phyloP scores from a whole-genome alignment of 2,113 vertebrate genomes.

The Ploceus nigricollis region DNA sequence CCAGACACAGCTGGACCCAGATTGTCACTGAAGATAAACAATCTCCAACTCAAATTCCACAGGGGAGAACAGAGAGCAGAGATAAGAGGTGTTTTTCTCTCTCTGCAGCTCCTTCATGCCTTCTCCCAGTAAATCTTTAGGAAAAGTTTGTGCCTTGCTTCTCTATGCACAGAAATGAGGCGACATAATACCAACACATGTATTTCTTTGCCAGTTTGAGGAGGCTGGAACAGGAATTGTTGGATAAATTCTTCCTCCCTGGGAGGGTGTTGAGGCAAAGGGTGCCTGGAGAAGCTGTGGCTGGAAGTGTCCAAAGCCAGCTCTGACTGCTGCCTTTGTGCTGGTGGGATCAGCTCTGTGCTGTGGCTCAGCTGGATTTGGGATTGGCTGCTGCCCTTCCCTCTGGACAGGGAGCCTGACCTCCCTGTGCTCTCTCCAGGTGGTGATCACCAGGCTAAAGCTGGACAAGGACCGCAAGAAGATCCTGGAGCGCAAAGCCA shows the following conservation, averaged over 20 bases:
- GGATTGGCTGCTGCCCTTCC: not conserved
- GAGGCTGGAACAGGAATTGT: not conserved
- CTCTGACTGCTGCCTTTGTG: not conserved
- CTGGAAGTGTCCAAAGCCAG: not conserved
- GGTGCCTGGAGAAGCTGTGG: not conserved
- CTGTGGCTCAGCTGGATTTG: not conserved
- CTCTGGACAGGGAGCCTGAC: not conserved
- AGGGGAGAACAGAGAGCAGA: too few species aligned
- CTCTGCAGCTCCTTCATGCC: too few species aligned
- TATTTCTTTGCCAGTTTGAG: not conserved
- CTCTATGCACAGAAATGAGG: too few species aligned
- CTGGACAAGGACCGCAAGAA: constrained; percentile 94
- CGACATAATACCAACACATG: rapidly evolving
- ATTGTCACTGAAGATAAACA: too few species aligned
- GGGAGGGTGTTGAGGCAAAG: not conserved
- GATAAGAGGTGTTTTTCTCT: too few species aligned
- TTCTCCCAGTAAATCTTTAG: too few species aligned
- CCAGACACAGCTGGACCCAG: too few species aligned
- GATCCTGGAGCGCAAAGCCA: constrained; percentile 92
- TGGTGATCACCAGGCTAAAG: constrained; percentile 95
- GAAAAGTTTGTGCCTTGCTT: too few species aligned
- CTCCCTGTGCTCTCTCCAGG: constrained; percentile 64
- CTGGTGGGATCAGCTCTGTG: not conserved
- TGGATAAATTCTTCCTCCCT: not conserved
- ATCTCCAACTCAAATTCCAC: too few species aligned